Percentiles rank a stretch among this genome's conserved stretches.
Conservation (phyloP, 2,797 vertebrate genomes). For the Cryptoblepharus egeriae region DNA sequence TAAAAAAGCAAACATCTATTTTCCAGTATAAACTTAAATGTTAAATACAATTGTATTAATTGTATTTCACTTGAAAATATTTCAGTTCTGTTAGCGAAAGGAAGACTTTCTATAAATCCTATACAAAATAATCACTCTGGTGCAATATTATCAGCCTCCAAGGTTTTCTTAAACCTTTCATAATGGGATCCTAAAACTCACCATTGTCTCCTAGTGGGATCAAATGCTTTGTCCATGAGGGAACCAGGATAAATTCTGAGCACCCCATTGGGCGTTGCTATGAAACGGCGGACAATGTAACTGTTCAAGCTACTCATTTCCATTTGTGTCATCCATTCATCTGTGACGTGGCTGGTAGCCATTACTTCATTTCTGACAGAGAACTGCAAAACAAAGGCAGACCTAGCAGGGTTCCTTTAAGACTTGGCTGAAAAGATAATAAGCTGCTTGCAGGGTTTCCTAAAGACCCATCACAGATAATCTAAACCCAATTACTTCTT, state of each 20-base stretch:
- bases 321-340: slow-evolving; percentile 99
- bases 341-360: slow-evolving; percentile 99
- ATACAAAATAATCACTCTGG: slow-evolving; percentile 13
- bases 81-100: neutral
- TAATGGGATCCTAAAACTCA: slow-evolving; percentile 81
- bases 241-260: slow-evolving; percentile 99
- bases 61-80: neutral
- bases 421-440: slow-evolving; percentile 80
- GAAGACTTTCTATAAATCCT: neutral
- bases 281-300: slow-evolving; percentile 99
- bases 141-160: slow-evolving; percentile 49
- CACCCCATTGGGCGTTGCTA: slow-evolving; percentile 99
- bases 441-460: slow-evolving; percentile 71
- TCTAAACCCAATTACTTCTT: slow-evolving; percentile 69
- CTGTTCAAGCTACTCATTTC: slow-evolving; percentile 98
- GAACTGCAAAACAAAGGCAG: slow-evolving; percentile 86
- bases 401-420: slow-evolving; percentile 83
- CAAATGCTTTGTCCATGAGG: slow-evolving; percentile 99
- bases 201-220: slow-evolving; percentile 99
- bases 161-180: slow-evolving; percentile 67
- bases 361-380: slow-evolving; percentile 99
- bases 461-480: slow-evolving; percentile 62
- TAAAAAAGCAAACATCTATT: slow-evolving; percentile 20
- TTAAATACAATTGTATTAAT: neutral
- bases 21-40: slow-evolving; percentile 4